phyloP scores from a whole-genome alignment of 2,113 vertebrate species.

The Solea solea region DNA sequence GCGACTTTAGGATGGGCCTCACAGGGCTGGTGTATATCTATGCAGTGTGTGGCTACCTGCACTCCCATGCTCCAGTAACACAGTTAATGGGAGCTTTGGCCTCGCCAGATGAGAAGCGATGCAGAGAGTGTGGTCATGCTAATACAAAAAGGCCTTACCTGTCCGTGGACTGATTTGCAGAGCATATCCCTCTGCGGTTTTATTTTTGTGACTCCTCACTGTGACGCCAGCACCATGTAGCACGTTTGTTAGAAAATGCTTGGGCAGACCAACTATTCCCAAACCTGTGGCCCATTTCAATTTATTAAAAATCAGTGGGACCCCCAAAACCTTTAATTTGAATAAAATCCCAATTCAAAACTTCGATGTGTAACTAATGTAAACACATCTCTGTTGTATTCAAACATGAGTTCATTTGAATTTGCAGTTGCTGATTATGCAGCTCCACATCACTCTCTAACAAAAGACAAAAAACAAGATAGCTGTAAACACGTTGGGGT shows the following conservation, averaged over 20 bases:
- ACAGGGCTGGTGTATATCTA: constrained; percentile 36
- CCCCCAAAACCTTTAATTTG: too few relatives aligned
- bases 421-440: too few relatives aligned
- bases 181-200: neutral
- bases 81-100: constrained; percentile 71
- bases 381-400: too few relatives aligned
- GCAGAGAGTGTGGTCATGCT: constrained; percentile 57
- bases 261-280: neutral
- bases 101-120: constrained; percentile 49
- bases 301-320: too few relatives aligned
- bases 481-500: too few relatives aligned
- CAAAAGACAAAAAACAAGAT: too few relatives aligned
- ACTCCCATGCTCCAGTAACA: constrained; percentile 67
- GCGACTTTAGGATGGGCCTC: constrained; percentile 36
- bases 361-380: too few relatives aligned
- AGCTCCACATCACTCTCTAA: too few relatives aligned
- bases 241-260: neutral
- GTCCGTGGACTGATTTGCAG: constrained; percentile 25
- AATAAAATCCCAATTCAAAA: too few relatives aligned
- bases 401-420: too few relatives aligned
- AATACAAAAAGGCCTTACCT: constrained; percentile 39
- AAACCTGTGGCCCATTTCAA: too few relatives aligned
- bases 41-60: constrained; percentile 50
- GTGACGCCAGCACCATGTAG: neutral
- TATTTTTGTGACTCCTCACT: constrained; percentile 5